A percentile compares a stretch with the other conserved stretches of the same genome.
Evolutionary conservation across 2,113 vertebrate species (phyloP).

Genomic region (Pygoscelis adeliae): DNA sequence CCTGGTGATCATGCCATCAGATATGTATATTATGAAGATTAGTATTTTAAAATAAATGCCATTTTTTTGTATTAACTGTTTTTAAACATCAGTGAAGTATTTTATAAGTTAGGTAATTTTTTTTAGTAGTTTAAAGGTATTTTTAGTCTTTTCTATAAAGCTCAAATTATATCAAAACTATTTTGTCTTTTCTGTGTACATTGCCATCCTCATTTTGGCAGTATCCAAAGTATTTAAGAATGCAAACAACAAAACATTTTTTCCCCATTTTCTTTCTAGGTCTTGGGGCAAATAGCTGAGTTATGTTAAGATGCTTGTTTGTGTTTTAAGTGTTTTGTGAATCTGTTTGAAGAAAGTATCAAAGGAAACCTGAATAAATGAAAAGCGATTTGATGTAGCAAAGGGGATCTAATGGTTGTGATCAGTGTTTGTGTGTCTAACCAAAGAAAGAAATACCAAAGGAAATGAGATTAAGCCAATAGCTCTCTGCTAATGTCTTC

Average conservation of each 20-base stretch:
- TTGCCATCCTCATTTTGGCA: background rate
- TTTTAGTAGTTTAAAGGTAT: constrained; percentile 22
- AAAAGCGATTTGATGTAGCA: background rate
- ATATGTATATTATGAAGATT: constrained; percentile 36
- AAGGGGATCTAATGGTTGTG: background rate
- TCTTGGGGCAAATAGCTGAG: background rate
- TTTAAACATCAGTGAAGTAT: background rate
- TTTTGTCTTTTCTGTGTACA: background rate
- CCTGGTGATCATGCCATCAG: background rate
- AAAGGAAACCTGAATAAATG: constrained; percentile 15
- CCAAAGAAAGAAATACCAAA: background rate
- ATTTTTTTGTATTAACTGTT: background rate
- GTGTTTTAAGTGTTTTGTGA: constrained; percentile 59
- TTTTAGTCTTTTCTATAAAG: constrained; percentile 19
- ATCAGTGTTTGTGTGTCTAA: constrained; percentile 56
- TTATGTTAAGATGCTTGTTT: constrained; percentile 36
- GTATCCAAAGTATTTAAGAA: background rate
- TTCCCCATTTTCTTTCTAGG: background rate
- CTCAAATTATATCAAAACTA: constrained; percentile 36
- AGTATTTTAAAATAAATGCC: background rate
- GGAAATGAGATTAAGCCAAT: constrained; percentile 55
- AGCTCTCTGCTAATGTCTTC: constrained; percentile 59
- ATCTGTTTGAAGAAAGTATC: constrained; percentile 46
- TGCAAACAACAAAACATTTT: background rate
- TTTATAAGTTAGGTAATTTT: background rate